Base-by-base conservation (phyloP, 2,888 invertebrate species). In the Eledona agricola region DNA sequence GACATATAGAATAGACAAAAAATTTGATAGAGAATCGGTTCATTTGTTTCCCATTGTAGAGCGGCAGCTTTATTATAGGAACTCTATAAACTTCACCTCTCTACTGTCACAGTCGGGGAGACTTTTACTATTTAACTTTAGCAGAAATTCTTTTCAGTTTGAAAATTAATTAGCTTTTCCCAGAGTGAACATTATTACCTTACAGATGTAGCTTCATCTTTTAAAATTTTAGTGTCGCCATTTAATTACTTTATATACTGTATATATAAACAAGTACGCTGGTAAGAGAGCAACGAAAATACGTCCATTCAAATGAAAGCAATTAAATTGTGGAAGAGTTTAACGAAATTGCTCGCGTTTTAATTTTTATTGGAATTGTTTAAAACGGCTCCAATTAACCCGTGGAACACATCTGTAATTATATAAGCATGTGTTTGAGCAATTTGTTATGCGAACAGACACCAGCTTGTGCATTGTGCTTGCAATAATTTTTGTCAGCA, bases 401-500 rank as follows among this genome's bases (percentile, higher is more conserved):
- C 17, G 28, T 11, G 47, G 28, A 40, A 45, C 26, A 29, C 32
- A 50, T 40, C 32, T 50, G 38, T 40, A 38, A 50, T 50, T 43
- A 45, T 35, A 35, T 29, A 34, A 34, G 37, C 45, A 51, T 51
- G 45, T 43, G 51, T 51, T 51, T 51, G 23, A 29, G 35, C 37
- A 9, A 35, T 51, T 45, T 37, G 13, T 45, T 51, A 51, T 37
- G 37, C 22, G 45, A 45, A 28, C 45, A 51, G 29, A 50, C 38
- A 34, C 49, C 34, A 34, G 47, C 43, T 37, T 37, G 42, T 28
- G 50, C 42, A 37, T 45, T 51, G 28, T 22, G 35, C 37, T 35
- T 51, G 34, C 23, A 51, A 45, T 51, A 51, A 45, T 51, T 51
- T 45, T 51, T 51, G 51, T 51, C 51, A 29, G 45, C 51, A 51